Conservation (phyloP, 2,797 vertebrate genomes). For the Trachops cirrhosus region DNA sequence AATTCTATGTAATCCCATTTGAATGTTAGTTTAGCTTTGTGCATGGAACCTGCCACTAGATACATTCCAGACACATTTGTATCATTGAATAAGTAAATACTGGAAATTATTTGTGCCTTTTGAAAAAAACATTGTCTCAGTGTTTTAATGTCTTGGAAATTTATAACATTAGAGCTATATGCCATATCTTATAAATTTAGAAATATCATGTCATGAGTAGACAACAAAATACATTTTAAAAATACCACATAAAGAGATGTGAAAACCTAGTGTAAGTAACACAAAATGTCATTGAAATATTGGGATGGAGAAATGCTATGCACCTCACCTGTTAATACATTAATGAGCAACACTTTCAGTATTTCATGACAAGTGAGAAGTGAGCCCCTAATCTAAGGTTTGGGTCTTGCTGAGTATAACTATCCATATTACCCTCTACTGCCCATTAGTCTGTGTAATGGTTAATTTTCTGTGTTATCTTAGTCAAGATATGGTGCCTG, state of each 20-base stretch:
- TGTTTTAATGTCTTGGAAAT: background rate
- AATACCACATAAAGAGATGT: background rate
- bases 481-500: background rate
- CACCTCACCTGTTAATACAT: background rate
- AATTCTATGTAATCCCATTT: background rate
- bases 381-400: background rate
- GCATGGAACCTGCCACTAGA: background rate
- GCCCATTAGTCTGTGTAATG: background rate
- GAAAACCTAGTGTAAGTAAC: background rate
- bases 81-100: background rate
- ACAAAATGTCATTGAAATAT: background rate
- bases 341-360: background rate
- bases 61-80: background rate
- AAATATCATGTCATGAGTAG: background rate
- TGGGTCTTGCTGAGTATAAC: background rate
- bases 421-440: background rate
- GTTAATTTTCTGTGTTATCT: background rate
- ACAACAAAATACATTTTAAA: background rate
- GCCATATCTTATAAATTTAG: background rate
- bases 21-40: background rate
- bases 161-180: background rate
- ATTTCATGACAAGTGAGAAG: background rate
- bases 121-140: background rate
- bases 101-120: background rate
- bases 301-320: background rate